Base-by-base conservation (phyloP, 2,888 invertebrate species). In the Protonemura montana region DNA sequence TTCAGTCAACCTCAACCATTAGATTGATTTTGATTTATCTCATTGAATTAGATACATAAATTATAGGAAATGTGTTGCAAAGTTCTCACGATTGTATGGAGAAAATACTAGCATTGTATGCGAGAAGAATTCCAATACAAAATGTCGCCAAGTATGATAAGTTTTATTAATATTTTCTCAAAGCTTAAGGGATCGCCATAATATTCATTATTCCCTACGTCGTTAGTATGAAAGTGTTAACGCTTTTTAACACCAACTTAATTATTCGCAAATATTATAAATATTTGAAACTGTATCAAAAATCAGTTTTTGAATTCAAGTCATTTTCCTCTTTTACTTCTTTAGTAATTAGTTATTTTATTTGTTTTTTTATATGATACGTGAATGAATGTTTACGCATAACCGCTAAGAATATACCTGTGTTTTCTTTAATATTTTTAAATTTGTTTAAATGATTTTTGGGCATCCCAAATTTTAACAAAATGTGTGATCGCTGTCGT, bases 281-380 rank as follows among this genome's bases (percentile, higher is more conserved):
- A 41, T 41, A 41, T 41, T 41, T 41, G 13, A 29, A 6, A 81
- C 78, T 21, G 6, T 78, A 26, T 78, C 6, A 78, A 81, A 6
- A 81, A 29, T 81, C 29, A 28, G 30, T 81, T 81, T 81, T 81
- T 81, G 28, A n/a, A 81, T 81, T 81, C 78, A 81, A 81, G 81
- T 81, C 81, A 30, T 81, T 7, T 81, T 81, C 28, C 10, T 81
- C 3, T 29, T 81, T 81, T 28, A n/a, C 13, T 81, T 81, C 26
- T 76, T 76, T 21, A 76, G 21, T 5, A 76, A 76, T 6, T 25
- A 80, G 26, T 80, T 27, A n/a, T n/a, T 80, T 28, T 80, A 27
- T 3, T 80, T 80, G 7, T 80, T 6, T 80, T 80, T 35, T 35
- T 35, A 6, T 35, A 35, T 6, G 10, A 6, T 35, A 35, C 10